Base-by-base conservation (phyloP, 2,888 invertebrate species). In the Dryocosmus kuriphilus region DNA sequence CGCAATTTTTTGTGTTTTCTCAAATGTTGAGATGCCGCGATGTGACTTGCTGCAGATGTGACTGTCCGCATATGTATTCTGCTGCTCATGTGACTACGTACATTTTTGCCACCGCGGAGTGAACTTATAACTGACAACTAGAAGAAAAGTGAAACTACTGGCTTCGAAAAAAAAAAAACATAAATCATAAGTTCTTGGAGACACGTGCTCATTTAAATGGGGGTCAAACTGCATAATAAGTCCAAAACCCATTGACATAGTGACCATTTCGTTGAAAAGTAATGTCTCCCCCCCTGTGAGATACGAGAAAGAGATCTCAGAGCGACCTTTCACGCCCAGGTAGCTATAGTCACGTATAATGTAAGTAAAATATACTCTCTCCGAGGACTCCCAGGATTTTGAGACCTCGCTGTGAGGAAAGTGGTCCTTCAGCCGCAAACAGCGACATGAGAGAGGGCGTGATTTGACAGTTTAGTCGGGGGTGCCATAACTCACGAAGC, bases 221-320 rank as follows among this genome's bases (percentile, higher is more conserved):
- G 8, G 14, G 9, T 30, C 51, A 51, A 89, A 89, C 88, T 89
- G 87, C 85, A 89, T 88, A 89, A 89, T 87, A 85, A 84, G 86
- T 83, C 85, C 81, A 81, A 81, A 81, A 76, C 76, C 89, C 88
- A 89, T 90, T 89, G 89, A 88, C 88, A 86, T 82, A 77, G 82
- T 80, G 75, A 84, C 81, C 81, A 51, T 41, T 67, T 83, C 74
- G 76, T 77, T 80, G 79, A 19, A 77, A 76, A 82, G 55, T 71
- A 41, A 77, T 75, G 76, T 76, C 51, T 76, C 51, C 51, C 74
- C 67, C 60, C 57, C 65, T 75, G 63, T 61, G 60, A 75, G 41
- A 24, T 61, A 41, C 22, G 60, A 74, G 62, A 41, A 30, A 61
- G 38, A 62, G 75, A 75, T 75, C 61, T 73, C 55, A 24, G 16